Conservation (phyloP, 2,113 vertebrate species). For the Bubalus kerabau region DNA sequence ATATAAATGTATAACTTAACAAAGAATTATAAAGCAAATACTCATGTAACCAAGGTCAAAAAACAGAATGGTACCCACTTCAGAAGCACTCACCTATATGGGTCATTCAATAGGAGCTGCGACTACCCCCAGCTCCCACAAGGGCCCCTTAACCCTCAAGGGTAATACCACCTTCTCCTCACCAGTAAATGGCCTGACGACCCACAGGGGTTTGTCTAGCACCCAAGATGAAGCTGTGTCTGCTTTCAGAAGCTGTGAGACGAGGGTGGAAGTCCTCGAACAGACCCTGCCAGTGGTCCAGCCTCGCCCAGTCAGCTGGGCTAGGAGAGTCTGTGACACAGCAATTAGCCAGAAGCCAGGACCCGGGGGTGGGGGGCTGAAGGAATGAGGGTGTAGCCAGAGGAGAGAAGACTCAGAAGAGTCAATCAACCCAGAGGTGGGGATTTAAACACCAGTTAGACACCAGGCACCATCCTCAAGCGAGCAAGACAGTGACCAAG, state of each 20-base stretch:
- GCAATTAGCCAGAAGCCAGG: background rate
- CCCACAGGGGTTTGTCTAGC: background rate
- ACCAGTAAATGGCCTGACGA: accelerated
- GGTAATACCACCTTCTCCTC: background rate
- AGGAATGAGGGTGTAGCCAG: background rate
- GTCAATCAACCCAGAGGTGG: background rate
- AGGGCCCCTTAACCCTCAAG: background rate
- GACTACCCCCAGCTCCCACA: accelerated
- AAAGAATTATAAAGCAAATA: background rate
- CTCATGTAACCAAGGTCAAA: background rate
- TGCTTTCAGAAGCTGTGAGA: background rate
- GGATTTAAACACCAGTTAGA: background rate
- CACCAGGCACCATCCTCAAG: background rate
- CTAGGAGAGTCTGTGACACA: background rate
- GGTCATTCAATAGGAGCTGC: no score
- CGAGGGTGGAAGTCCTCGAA: background rate
- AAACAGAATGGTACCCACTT: background rate
- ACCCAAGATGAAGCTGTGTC: accelerated
- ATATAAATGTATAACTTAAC: background rate
- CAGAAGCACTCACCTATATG: background rate
- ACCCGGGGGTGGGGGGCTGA: background rate
- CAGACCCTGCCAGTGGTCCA: background rate
- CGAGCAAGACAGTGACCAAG: no score
- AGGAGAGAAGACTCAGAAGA: background rate
- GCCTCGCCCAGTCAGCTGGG: background rate